Conservation (phyloP, 2,797 vertebrate species). For the Morelia viridis region DNA sequence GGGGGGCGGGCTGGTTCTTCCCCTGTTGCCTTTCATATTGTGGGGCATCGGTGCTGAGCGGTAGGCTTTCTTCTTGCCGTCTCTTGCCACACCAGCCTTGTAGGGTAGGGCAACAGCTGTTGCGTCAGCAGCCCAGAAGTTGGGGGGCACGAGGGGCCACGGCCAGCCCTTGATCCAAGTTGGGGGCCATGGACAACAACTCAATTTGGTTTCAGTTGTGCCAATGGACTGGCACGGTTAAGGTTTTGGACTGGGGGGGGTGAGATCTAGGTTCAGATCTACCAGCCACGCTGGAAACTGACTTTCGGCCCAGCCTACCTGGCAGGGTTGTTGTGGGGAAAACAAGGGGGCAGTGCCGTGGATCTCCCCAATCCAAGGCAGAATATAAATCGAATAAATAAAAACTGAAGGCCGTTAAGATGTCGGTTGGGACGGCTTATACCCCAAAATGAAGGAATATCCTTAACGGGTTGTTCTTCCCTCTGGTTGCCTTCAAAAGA, state of each 20-base stretch:
- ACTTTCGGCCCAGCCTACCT: not conserved
- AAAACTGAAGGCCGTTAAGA: not conserved
- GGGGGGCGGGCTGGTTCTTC: not conserved
- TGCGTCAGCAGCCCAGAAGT: too few species aligned
- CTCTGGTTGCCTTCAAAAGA: not conserved
- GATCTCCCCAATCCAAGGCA: not conserved
- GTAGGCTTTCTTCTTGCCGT: not conserved
- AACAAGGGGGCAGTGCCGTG: not conserved
- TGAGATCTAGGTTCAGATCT: not conserved
- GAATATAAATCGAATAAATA: not conserved
- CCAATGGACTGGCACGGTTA: not conserved
- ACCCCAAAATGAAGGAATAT: not conserved
- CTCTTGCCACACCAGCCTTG: not conserved
- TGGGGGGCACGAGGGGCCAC: not conserved
- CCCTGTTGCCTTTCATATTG: not conserved
- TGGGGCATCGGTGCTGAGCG: fast-evolving
- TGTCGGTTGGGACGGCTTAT: not conserved
- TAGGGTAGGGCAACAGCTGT: not conserved
- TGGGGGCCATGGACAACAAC: not conserved
- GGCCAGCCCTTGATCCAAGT: not conserved
- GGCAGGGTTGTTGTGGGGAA: not conserved
- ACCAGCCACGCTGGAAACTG: not conserved
- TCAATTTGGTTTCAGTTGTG: not conserved
- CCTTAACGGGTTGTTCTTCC: not conserved
- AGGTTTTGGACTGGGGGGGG: not conserved